Percentiles rank a stretch among this genome's conserved stretches.
These are phyloP conservation scores for Pteromalus puparum DNA, from an alignment of 1,140 invertebrate genomes.

Conservation along the genomic window DNA sequence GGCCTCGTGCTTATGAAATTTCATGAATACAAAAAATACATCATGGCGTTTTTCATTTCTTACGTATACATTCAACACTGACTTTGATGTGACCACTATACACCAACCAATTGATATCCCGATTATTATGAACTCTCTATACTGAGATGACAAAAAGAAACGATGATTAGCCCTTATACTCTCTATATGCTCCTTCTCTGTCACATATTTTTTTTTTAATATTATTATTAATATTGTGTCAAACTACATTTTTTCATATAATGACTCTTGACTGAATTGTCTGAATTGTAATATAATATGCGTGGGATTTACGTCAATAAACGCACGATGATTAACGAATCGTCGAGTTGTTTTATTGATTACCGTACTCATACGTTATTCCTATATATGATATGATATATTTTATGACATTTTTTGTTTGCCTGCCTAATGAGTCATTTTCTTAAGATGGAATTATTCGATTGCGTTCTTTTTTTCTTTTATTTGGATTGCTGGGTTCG, in stretches of 20 bases:
- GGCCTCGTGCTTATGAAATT: conserved; percentile 76
- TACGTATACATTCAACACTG: conserved; percentile 24
- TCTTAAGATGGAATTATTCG: not conserved
- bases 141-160: not conserved
- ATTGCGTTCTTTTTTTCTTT: not conserved
- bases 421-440: not conserved
- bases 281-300: conserved; percentile 28
- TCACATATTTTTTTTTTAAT: not conserved
- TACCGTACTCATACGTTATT: conserved; percentile 11
- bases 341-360: conserved; percentile 49
- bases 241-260: conserved; percentile 17
- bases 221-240: not conserved
- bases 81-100: conserved; percentile 2
- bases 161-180: not conserved
- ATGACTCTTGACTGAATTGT: conserved; percentile 26
- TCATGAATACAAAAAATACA: conserved; percentile 69
- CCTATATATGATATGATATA: not conserved
- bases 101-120: not conserved
- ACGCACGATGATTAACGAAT: conserved; percentile 48
- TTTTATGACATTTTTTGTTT: not conserved
- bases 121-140: not conserved
- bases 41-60: conserved; percentile 50
- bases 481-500: not conserved
- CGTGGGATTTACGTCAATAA: conserved; percentile 48
- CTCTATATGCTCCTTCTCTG: not conserved